phyloP scores from a whole-genome alignment of 1,140 invertebrate species.

The Philopotamus ludificatus region DNA sequence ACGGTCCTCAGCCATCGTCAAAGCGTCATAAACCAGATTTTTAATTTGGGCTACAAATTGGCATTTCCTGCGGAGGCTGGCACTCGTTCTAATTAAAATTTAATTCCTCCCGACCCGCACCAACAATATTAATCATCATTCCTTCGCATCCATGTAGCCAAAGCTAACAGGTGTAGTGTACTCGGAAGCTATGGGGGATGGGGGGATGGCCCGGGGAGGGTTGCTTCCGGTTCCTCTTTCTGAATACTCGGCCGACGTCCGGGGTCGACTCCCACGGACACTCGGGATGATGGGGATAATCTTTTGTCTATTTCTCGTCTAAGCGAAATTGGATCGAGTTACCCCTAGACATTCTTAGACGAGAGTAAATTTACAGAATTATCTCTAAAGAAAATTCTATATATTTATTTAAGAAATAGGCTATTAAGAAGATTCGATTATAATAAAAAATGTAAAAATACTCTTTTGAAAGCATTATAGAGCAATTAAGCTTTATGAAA shows the following conservation, averaged over 20 bases:
- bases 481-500: too few relatives aligned
- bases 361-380: too few relatives aligned
- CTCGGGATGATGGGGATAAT: neutral
- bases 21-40: neutral
- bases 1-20: neutral
- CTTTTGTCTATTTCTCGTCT: neutral
- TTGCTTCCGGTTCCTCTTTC: neutral
- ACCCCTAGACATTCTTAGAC: too few relatives aligned
- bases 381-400: too few relatives aligned
- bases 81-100: conserved; percentile 7
- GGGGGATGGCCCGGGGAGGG: neutral
- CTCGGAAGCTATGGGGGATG: neutral
- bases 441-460: too few relatives aligned
- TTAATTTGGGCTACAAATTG: neutral
- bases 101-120: neutral
- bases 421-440: too few relatives aligned
- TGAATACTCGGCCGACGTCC: neutral
- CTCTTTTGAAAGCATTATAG: too few relatives aligned
- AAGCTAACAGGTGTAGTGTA: conserved; percentile 8
- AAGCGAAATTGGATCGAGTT: too few relatives aligned
- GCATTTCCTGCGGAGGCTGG: neutral
- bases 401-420: too few relatives aligned
- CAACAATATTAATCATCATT: conserved; percentile 11
- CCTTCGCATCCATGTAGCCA: neutral
- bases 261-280: neutral